phyloP scores from a whole-genome alignment of 2,797 vertebrate genomes.

The Siniperca scherzeri region DNA sequence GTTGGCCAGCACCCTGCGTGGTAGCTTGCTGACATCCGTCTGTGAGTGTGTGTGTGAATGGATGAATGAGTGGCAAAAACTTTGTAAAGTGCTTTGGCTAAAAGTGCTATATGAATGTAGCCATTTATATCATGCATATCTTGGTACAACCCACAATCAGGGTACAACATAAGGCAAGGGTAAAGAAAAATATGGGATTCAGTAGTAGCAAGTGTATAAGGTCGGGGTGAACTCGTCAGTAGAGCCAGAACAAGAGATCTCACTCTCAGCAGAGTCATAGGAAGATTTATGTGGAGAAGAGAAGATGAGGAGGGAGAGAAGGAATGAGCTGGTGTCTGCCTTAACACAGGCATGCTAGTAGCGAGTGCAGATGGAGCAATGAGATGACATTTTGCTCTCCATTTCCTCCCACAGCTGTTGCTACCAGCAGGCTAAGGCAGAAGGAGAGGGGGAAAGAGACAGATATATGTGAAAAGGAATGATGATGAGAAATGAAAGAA shows the following conservation, averaged over 20 bases:
- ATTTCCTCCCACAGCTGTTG: conserved; percentile 63
- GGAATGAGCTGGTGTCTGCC: conserved; percentile 34
- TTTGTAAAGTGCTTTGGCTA: too few species aligned
- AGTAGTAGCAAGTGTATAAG: background rate
- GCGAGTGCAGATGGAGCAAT: conserved; percentile 54
- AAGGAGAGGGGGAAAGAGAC: background rate
- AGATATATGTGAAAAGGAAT: conserved; percentile 9
- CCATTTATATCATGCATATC: too few species aligned
- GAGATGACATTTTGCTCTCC: conserved; percentile 62
- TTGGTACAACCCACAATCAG: background rate
- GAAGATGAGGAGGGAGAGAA: conserved; percentile 10
- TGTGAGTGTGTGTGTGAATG: too few species aligned
- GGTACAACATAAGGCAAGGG: background rate
- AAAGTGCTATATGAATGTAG: too few species aligned
- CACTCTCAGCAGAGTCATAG: background rate
- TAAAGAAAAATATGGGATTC: background rate
- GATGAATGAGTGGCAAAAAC: too few species aligned
- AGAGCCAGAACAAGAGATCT: conserved; percentile 3
- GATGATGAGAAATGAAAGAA: conserved; percentile 32
- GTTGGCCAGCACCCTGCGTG: too few species aligned
- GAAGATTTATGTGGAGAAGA: conserved; percentile 10
- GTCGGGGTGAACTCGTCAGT: conserved; percentile 5
- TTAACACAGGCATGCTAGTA: conserved; percentile 34
- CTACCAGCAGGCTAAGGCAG: conserved; percentile 49
- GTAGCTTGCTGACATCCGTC: too few species aligned